Conservation (phyloP, 1,140 invertebrate species). For the Drosophila murphyi region DNA sequence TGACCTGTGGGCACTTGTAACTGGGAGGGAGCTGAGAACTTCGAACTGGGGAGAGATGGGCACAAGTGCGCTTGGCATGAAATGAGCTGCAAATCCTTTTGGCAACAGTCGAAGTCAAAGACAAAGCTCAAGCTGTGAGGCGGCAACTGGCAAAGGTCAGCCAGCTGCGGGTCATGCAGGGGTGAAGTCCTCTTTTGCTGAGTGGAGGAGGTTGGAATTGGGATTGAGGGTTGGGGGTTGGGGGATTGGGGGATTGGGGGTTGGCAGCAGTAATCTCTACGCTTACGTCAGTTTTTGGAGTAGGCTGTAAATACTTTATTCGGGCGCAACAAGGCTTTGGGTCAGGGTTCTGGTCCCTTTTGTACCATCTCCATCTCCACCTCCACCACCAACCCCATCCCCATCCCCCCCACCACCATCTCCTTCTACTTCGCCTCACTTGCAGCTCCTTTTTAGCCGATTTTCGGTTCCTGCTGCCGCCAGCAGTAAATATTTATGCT, state of each 20-base stretch:
- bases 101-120: slow-evolving; percentile 57
- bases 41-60: not conserved
- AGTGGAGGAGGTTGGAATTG: too few species aligned
- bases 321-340: slow-evolving; percentile 12
- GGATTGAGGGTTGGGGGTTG: not conserved
- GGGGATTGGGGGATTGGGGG: not conserved
- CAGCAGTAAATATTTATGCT: slow-evolving; percentile 83
- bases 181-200: too few species aligned
- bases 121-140: not conserved
- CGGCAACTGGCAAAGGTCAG: slow-evolving; percentile 41
- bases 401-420: not conserved
- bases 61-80: slow-evolving; percentile 66
- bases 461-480: slow-evolving; percentile 41
- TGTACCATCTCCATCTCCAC: not conserved
- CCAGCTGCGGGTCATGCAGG: not conserved
- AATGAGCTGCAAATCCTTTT: slow-evolving; percentile 82
- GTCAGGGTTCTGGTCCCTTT: not conserved
- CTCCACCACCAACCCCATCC: not conserved
- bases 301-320: slow-evolving; percentile 30
- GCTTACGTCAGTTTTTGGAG: slow-evolving; percentile 57
- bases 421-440: not conserved
- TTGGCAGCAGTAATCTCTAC: slow-evolving; percentile 69
- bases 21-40: not conserved
- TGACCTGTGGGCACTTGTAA: not conserved
- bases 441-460: not conserved